phyloP scores from a whole-genome alignment of 2,888 invertebrate species.

The Matsumyia berberina region DNA sequence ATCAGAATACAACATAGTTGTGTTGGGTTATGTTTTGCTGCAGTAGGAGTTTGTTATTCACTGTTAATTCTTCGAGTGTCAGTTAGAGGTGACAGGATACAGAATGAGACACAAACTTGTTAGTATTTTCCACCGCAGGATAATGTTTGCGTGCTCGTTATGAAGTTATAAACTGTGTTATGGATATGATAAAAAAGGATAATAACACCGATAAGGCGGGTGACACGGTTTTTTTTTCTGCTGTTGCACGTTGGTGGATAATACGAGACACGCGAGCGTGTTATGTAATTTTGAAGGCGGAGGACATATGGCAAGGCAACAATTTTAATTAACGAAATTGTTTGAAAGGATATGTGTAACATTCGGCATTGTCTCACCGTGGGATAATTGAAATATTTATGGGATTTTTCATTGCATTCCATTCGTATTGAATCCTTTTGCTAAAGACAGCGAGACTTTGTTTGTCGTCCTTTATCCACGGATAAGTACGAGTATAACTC shows the following conservation, averaged over 20 bases:
- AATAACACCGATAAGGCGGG: slow-evolving; percentile 46
- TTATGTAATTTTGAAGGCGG: neutral
- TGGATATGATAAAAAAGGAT: slow-evolving; percentile 59
- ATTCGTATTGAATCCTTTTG: neutral
- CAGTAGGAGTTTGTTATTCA: slow-evolving; percentile 35
- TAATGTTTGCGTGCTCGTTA: slow-evolving; percentile 66
- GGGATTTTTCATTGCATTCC: slow-evolving; percentile 1
- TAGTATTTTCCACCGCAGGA: slow-evolving; percentile 53
- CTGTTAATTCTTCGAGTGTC: slow-evolving; percentile 67
- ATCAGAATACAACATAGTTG: slow-evolving; percentile 30
- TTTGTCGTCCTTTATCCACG: neutral
- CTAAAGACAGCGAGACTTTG: neutral
- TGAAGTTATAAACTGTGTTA: slow-evolving; percentile 64
- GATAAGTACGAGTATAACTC: neutral
- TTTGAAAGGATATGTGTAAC: neutral
- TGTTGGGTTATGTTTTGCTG: slow-evolving; percentile 22
- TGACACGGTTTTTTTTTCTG: slow-evolving; percentile 16
- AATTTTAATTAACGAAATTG: slow-evolving; percentile 61
- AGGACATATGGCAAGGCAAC: slow-evolving; percentile 19
- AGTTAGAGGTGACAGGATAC: slow-evolving; percentile 65
- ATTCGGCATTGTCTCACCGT: neutral
- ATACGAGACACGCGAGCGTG: slow-evolving; percentile 33
- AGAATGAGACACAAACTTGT: slow-evolving; percentile 49
- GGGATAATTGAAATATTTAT: slow-evolving; percentile 27
- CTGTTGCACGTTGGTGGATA: slow-evolving; percentile 2